phyloP scores from a whole-genome alignment of 2,797 vertebrate species.

The Pagetopsis macropterus region DNA sequence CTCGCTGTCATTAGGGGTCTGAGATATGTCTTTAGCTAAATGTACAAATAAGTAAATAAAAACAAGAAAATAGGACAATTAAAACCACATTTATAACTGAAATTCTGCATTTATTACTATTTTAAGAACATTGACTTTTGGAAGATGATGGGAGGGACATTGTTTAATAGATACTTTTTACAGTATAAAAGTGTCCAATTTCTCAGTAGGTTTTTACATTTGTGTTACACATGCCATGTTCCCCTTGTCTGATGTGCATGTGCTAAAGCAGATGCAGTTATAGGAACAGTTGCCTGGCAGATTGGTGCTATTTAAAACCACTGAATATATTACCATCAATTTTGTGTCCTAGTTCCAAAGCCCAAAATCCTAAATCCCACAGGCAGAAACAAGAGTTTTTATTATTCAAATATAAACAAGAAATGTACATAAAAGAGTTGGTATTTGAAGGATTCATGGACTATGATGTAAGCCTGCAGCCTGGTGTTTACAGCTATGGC shows the following conservation, averaged over 20 bases:
- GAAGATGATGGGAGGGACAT: too few species aligned
- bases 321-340: slow-evolving; percentile 33
- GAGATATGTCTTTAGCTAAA: neutral
- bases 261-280: slow-evolving; percentile 17
- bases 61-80: neutral
- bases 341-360: slow-evolving; percentile 41
- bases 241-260: neutral
- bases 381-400: slow-evolving; percentile 4
- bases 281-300: slow-evolving; percentile 5
- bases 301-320: slow-evolving; percentile 4
- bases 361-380: slow-evolving; percentile 15
- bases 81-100: neutral
- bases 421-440: neutral
- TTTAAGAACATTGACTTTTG: neutral
- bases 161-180: too few species aligned
- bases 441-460: neutral
- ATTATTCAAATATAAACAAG: slow-evolving; percentile 9
- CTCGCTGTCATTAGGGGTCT: neutral
- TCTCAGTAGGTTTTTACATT: fast-evolving
- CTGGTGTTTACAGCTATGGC: neutral
- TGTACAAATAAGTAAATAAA: neutral
- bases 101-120: neutral
- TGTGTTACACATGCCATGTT: neutral
- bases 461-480: neutral
- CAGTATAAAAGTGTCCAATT: too few species aligned